Evolutionary conservation across 2,797 vertebrate genomes (phyloP), one percentile per base, ranked within the genome.

Genomic region (Simalia tracyae): DNA sequence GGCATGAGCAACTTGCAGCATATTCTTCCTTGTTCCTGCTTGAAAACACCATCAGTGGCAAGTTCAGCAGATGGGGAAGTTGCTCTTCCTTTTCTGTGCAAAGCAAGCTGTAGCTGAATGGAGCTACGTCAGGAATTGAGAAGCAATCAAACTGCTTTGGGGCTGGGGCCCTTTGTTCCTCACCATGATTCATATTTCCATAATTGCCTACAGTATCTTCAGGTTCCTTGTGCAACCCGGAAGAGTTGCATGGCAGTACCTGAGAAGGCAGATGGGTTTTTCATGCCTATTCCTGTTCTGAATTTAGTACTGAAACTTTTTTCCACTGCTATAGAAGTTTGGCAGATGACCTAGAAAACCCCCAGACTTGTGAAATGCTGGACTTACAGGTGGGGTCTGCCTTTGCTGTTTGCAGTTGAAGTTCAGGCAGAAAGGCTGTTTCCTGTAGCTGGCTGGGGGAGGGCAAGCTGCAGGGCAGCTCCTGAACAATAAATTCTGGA

Each of bases 331-430:
- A 11, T 46, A 46, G 89, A 91, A 93, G 88, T 95, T 6, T 91
- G 91, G 90, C 68, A 92, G 61, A 90, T 93, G 88, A 72, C 84
- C 31, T 88, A 94, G 91, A 95, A 31, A 86, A 95, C 94, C 61
- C 0, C 56, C 90, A 94, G 86, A 95, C 93, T 96, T 96, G 96
- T 97, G 97, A 97, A 97, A 97, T 97, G 96, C 94, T 97, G 97
- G 97, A 97, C 93, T 96, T 97, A 96, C 96, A 98, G 97, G 97
- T 97, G 97, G 94, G 96, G 90, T 94, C 97, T 96, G 95, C 94
- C 92, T 95, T 91, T 96, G 95, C 94, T 92, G 94, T 90, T 94
- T 94, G 93, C 95, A 95, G 86, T 96, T 94, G 94, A 76, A 94
- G 59, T 92, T 94, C 91, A 94, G 94, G 96, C 92, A 90, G 61